Evolutionary conservation across 2,888 invertebrate species (phyloP).

Genomic region (Melinopterus prodromus): DNA sequence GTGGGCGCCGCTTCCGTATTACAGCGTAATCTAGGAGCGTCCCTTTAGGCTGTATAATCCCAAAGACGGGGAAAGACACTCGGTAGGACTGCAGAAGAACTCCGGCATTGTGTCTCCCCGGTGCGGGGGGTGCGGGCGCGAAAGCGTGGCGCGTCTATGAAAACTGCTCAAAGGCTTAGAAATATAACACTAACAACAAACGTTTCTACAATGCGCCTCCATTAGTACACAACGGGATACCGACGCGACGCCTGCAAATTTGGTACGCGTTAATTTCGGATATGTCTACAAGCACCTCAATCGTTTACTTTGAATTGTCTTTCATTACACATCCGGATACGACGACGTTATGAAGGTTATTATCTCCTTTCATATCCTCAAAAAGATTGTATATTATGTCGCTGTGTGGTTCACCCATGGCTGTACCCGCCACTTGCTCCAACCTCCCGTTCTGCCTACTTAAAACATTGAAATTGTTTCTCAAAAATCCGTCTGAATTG

Average conservation of each 20-base stretch:
- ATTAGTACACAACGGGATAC: not conserved
- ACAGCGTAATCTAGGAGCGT: constrained; percentile 14
- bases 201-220: constrained; percentile 25
- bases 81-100: constrained; percentile 6
- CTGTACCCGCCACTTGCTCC: too few relatives aligned
- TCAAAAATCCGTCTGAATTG: too few relatives aligned
- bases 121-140: not conserved
- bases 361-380: not conserved
- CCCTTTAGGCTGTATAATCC: not conserved
- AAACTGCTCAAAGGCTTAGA: constrained; percentile 44
- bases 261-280: not conserved
- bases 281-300: not conserved
- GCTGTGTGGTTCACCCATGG: not conserved
- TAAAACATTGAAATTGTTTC: too few relatives aligned
- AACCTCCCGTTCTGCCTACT: too few relatives aligned
- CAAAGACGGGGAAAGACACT: constrained; percentile 21
- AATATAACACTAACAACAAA: constrained; percentile 40
- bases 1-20: not conserved
- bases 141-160: constrained; percentile 25
- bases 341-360: not conserved
- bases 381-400: not conserved
- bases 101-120: not conserved
- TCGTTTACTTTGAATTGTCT: not conserved
- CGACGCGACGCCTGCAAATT: constrained; percentile 14
- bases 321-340: not conserved